Evolutionary conservation across 1,140 invertebrate species (phyloP), one percentile per base, ranked within the genome.

Genomic region (Chymomyza costata): DNA sequence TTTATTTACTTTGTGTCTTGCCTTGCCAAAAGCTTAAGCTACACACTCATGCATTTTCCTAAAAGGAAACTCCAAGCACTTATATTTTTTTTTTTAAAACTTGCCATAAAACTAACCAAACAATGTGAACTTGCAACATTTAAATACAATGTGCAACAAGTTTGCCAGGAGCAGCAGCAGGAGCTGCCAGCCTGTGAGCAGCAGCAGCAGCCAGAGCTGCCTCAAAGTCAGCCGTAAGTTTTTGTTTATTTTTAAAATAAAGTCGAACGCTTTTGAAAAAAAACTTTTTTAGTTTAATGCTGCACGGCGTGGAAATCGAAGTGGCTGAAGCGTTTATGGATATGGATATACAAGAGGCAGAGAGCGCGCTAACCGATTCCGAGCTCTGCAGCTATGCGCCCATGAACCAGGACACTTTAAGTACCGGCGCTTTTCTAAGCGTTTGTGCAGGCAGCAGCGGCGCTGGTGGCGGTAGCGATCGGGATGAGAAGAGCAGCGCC

Each of bases 341-440:
- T n/a, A 6, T 30, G 11, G 35, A 48, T n/a, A n/a, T n/a, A n/a
- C n/a, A n/a, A n/a, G n/a, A n/a, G 8, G 8, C 38, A 0, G 10
- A 8, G n/a, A 7, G 32, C 6, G 49, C n/a, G n/a, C n/a, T n/a
- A n/a, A n/a, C n/a, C n/a, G n/a, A n/a, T n/a, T n/a, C n/a, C n/a
- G n/a, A 30, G 16, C 7, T 15, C 15, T 21, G 7, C 8, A 10
- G 11, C 17, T 78, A 63, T 35, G 46, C 89, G 65, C 87, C 88
- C 30, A 86, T 91, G 37, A 90, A 91, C 69, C 8, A 17, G 14
- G 34, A 16, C n/a, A 16, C 34, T 3, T 41, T 37, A 11, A 14
- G n/a, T 0, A 49, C 57, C 3, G 55, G 14, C 37, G 55, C 73
- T 14, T 63, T 67, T 15, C 28, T 78, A 1, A 64, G 48, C 31